These are phyloP conservation scores for Etheostoma perlongum DNA, from an alignment of 2,797 vertebrate genomes.

Conservation along the genomic window DNA sequence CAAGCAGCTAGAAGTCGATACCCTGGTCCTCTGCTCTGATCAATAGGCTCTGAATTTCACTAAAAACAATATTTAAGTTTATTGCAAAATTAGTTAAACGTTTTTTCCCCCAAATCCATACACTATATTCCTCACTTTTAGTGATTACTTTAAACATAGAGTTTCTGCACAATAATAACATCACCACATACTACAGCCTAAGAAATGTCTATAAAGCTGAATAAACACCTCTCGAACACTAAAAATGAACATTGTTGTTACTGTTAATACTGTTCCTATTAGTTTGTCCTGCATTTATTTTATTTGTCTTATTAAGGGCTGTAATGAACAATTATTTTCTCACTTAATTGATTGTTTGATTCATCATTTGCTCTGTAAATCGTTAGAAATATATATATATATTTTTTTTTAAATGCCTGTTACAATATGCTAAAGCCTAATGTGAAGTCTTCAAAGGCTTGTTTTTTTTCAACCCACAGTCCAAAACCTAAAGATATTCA, in stretches of 20 bases:
- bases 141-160: not conserved
- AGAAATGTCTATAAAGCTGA: not conserved
- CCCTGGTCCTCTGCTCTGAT: not conserved
- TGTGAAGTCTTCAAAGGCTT: not conserved
- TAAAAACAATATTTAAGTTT: not conserved
- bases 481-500: not conserved
- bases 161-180: not conserved
- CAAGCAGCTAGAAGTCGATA: not conserved
- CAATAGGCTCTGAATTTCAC: not conserved
- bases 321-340: not conserved
- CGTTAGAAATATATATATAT: no score
- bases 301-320: not conserved
- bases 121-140: not conserved
- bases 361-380: not conserved
- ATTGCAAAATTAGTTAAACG: not conserved
- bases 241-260: not conserved
- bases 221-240: not conserved
- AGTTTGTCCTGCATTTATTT: not conserved
- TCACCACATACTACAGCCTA: not conserved
- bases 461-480: not conserved
- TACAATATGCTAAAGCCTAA: not conserved
- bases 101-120: no score
- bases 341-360: accelerated
- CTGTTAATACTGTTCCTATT: not conserved
- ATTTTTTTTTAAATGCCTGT: not conserved